A percentile compares a stretch with the other conserved stretches of the same genome.
Conservation (phyloP, 1,140 invertebrate genomes). For the Habropoda laboriosa region DNA sequence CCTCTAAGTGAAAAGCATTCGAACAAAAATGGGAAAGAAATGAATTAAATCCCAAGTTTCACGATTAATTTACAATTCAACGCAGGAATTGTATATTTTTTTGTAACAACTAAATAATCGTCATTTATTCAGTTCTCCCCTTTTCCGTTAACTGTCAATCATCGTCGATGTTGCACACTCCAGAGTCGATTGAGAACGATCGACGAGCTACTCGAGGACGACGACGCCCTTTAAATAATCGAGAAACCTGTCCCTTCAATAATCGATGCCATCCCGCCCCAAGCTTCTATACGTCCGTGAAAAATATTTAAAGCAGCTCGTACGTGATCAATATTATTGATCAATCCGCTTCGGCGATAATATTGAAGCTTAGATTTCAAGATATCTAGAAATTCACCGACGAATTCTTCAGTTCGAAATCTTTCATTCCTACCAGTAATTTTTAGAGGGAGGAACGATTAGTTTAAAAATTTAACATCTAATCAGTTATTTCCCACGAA, state of each 20-base stretch:
- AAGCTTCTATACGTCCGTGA: not conserved
- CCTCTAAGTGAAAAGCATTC: not conserved
- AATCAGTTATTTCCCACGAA: too few relatives aligned
- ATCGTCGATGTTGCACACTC: constrained; percentile 28
- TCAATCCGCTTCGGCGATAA: too few relatives aligned
- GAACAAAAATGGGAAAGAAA: not conserved
- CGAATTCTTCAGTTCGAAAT: too few relatives aligned
- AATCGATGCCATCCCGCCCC: constrained; percentile 52
- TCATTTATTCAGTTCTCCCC: not conserved
- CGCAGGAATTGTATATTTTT: not conserved
- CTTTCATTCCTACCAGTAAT: too few relatives aligned
- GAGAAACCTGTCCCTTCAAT: constrained; percentile 56
- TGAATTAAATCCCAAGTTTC: too few relatives aligned
- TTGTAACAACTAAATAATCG: not conserved
- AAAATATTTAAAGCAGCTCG: constrained; percentile 52
- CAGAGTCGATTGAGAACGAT: not conserved
- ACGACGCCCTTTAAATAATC: constrained; percentile 64
- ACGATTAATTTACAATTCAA: not conserved
- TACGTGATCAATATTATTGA: constrained; percentile 20
- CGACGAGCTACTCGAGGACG: constrained; percentile 36
- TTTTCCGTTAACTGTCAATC: constrained; percentile 42
- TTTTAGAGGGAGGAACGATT: too few relatives aligned
- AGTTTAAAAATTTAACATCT: too few relatives aligned
- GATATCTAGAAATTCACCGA: too few relatives aligned
- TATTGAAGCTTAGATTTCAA: too few relatives aligned